Base-by-base conservation (phyloP, 64 coral and sea anemone species). In the Hydrozoanthus tunicans region DNA sequence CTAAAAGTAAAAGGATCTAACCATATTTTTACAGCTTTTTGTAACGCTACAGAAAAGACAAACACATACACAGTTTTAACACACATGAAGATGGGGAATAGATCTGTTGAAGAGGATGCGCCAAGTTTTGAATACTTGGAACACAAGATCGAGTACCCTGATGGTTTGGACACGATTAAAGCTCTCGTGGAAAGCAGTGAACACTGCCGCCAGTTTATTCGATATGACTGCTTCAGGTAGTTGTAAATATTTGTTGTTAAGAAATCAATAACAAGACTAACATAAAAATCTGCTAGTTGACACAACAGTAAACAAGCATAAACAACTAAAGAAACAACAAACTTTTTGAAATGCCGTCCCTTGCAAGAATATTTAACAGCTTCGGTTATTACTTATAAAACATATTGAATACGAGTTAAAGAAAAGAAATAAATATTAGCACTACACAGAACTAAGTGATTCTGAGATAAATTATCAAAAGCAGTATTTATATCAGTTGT, bases 41-140 rank as follows among this genome's bases (percentile, higher is more conserved):
- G 95, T 65, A 96, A 96, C 59, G 76, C 89, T 62, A 94, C 95
- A 4, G 78, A 94, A 13, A 58, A 6, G 6, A 11, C 64, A 64
- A 79, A 73, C 11, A 90, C 83, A 6, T 94, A 89, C 62, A 96
- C 95, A 7, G 79, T 89, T 8, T 91, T 96, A 64, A 67, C 7
- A 53, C 95, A 96, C 43, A 90, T 70, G 67, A 74, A 74, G 13
- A 88, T 88, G 69, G 69, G 68, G 0, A 88, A 88, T 23, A 88
- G 56, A 7, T 73, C 84, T 88, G 84, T 85, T 64, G 26, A 7
- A n/a, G 10, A 51, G 58, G 61, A 62, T 4, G 32, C 53, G 2
- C 5, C 14, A 11, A 13, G 15, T 27, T 82, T 51, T 20, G 61
- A 14, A 14, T 60, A 60, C 60, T 12, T 64, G 26, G 10, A 43